Evolutionary conservation across 1,140 invertebrate species (phyloP), one percentile per base, ranked within the genome.

Genomic region (Drosophila orosa): DNA sequence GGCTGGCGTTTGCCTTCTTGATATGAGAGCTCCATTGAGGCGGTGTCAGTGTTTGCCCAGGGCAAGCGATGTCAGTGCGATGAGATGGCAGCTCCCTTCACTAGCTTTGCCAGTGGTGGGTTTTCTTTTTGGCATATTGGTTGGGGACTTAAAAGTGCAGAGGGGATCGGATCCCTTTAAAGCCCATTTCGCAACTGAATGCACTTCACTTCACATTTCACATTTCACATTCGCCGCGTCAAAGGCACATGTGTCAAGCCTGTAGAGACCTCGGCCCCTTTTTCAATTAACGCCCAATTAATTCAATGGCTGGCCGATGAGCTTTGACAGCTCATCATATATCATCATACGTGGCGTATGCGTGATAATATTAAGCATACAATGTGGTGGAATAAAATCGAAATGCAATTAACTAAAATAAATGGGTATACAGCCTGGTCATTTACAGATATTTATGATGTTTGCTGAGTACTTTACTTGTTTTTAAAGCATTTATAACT

Each of bases 1-100:
- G 63, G 58, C 59, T 74, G 78, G 25, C 61, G 58, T 81, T 86
- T 81, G 74, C 74, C 74, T 75, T 75, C 62, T 50, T 78, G 82
- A 81, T 78, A 86, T 82, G 78, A 65, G 61, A 65, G 61, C 69
- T 42, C 60, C 59, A 76, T 52, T 52, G 72, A 67, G 67, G 78
- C 65, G 56, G 40, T 39, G 80, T 45, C 55, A 73, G 82, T 86
- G 74, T 86, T 86, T 86, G 83, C 83, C 83, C 45, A 59, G 52
- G 78, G 65, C 69, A 68, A 68, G 71, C 73, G n/a, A n/a, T 81
- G 62, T 39, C 69, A 72, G 13, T 57, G 66, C 75, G 35, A 71
- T 66, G 60, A 76, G 74, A 71, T 29, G 47, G 61, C 52, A 29
- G 35, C 3, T 24, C 33, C 29, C 3, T 24, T 27, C 29, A 10